Evolutionary conservation across 2,113 vertebrate species (phyloP), one percentile per base, ranked within the genome.

Genomic region (Aythya baeri): DNA sequence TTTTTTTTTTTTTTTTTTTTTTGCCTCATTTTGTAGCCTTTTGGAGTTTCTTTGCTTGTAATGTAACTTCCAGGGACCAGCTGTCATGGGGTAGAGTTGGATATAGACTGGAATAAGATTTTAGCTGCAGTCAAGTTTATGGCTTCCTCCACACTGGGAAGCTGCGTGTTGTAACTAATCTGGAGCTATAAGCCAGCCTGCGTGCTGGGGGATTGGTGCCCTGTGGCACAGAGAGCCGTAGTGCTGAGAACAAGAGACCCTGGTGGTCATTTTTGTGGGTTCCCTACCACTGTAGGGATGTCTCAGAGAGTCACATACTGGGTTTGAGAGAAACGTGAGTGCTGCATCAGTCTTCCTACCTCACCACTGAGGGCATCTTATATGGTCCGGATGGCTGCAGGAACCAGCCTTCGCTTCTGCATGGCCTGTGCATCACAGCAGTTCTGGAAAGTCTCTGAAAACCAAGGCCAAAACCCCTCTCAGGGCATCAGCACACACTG

Each of bases 191-290:
- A 13, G 43, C 36, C 20, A 6, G 31, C 22, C 55, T 7, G 8
- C 2, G 0, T 9, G 18, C 27, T 26, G 50, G 1, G 2, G 78
- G 34, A 13, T 16, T 8, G 26, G 5, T n/a, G 66, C n/a, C 58
- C 31, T 27, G 22, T 36, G 50, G 32, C 18, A 16, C 9, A 26
- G 57, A 5, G 17, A 36, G 31, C 41, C 11, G 0, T 5, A 17
- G 46, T 14, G 43, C 63, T n/a, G 1, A 11, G 34, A 16, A 7
- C 3, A 2, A 16, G 16, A 23, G 46, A 16, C 73, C 29, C 7
- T 1, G n/a, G 0, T 27, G 52, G 12, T 22, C 11, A 4, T 54
- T 44, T 4, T 26, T 17, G 2, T 6, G 58, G 27, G 1, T 65
- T 21, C 4, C 41, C 1, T 1, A 34, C 34, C 63, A 5, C 25